A percentile compares a stretch with the other conserved stretches of the same genome.
Conservation (phyloP, 2,888 invertebrate species). For the Hemistola chrysoprasaria region DNA sequence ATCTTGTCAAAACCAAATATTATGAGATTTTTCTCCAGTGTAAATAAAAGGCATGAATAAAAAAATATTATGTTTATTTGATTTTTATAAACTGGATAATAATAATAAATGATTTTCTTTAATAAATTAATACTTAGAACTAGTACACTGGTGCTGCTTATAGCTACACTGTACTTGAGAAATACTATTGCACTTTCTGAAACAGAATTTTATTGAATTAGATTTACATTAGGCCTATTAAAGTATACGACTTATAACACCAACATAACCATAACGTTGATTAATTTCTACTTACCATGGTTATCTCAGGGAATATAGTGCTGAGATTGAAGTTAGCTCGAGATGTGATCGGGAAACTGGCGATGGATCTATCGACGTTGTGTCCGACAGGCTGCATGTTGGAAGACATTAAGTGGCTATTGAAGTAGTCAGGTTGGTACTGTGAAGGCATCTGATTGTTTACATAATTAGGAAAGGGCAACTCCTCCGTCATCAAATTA, state of each 20-base stretch:
- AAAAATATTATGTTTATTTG: no score
- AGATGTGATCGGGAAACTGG: slow-evolving; percentile 66
- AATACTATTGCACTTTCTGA: slow-evolving; percentile 71
- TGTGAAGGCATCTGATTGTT: slow-evolving; percentile 69
- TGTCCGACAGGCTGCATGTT: slow-evolving; percentile 64
- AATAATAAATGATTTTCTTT: no score
- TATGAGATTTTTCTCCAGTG: no score
- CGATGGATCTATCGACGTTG: slow-evolving; percentile 58
- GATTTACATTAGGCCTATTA: no score
- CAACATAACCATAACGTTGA: no score
- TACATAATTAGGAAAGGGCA: slow-evolving; percentile 67
- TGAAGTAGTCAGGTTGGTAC: slow-evolving; percentile 71
- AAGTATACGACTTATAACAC: no score
- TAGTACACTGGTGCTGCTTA: no score
- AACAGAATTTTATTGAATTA: slow-evolving; percentile 44
- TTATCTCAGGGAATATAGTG: slow-evolving; percentile 93
- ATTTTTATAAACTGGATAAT: no score
- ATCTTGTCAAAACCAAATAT: no score
- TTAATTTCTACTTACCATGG: slow-evolving; percentile 68
- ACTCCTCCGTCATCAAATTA: slow-evolving; percentile 63
- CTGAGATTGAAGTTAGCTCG: slow-evolving; percentile 91
- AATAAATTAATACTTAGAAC: no score
- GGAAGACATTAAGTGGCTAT: slow-evolving; percentile 66
- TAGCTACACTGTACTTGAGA: not conserved
- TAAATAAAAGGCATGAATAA: no score